Base-by-base conservation (phyloP, 2,113 vertebrate species). In the Coptodon rendalli region DNA sequence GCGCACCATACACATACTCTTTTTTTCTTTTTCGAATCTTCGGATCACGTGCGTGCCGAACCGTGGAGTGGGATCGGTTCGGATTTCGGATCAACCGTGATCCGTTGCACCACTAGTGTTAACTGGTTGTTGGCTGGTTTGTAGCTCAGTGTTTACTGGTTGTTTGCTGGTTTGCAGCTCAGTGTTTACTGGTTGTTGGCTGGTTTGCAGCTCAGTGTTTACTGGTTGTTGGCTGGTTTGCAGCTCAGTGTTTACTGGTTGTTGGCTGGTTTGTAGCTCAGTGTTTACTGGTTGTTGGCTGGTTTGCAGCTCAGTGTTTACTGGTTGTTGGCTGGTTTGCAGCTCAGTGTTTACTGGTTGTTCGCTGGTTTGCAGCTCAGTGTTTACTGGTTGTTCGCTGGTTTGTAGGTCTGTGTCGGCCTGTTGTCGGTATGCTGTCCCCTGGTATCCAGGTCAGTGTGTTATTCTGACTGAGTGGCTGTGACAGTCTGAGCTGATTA, bases 251-350 rank as follows among this genome's bases (percentile, higher is more conserved):
- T 52, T 19, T 52, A 52, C 17, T 4, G n/a, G 2, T 11, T 0
- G 0, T n/a, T 53, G 0, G 9, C 0, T 53, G 19, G 19, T 22
- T 6, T 53, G n/a, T 12, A 12, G 0, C 0, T 22, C 2, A 6
- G 53, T 0, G 0, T 54, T 54, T 54, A 12, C 56, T 1, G 56
- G 3, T 3, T 0, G 0, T 57, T 57, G 0, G 22, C 0, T 57
- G 54, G 54, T 57, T 54, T 54, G 52, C 6, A 6, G 2, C 1
- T 24, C 1, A 24, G 54, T 0, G 0, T 57, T 57, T 59, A 59
- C 56, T 29, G 24, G 13, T 29, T 0, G 0, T 29, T 57, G 0
- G 7, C 0, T 59, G 27, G 56, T 9, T 59, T 59, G 16, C 19
- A 11, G 1, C 1, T 63, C 1, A 6, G 16, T 0, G 0, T 63